These are phyloP conservation scores for Centropyge bicolor DNA, from an alignment of 2,797 vertebrate genomes.

Conservation along the genomic window DNA sequence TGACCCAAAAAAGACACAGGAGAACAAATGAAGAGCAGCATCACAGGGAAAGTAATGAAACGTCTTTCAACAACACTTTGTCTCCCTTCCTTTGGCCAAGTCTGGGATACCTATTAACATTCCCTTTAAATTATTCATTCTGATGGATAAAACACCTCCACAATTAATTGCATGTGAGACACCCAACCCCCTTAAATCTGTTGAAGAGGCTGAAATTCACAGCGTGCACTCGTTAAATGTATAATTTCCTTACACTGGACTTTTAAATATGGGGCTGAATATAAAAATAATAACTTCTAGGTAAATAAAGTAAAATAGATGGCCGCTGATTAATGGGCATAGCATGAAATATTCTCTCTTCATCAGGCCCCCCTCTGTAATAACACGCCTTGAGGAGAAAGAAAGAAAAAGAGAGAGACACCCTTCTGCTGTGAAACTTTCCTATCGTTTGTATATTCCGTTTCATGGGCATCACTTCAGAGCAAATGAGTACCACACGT, in stretches of 20 bases:
- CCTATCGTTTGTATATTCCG: slow-evolving; percentile 78
- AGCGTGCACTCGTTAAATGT: slow-evolving; percentile 66
- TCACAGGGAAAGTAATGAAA: slow-evolving; percentile 84
- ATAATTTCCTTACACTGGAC: slow-evolving; percentile 62
- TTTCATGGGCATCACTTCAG: slow-evolving; percentile 85
- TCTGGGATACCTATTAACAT: slow-evolving; percentile 87
- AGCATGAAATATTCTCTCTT: slow-evolving; percentile 63
- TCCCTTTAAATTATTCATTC: slow-evolving; percentile 89
- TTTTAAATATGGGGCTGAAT: slow-evolving; percentile 61
- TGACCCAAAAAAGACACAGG: slow-evolving; percentile 69
- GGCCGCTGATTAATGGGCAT: slow-evolving; percentile 53
- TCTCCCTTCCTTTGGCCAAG: slow-evolving; percentile 82
- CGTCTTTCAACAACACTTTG: slow-evolving; percentile 84
- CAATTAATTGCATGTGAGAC: slow-evolving; percentile 87
- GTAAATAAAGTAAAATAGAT: slow-evolving; percentile 66
- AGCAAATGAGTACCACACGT: slow-evolving; percentile 72
- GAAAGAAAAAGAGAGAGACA: slow-evolving; percentile 51
- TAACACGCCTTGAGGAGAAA: slow-evolving; percentile 60
- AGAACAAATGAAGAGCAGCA: slow-evolving; percentile 78
- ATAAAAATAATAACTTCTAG: slow-evolving; percentile 65
- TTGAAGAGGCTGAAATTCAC: slow-evolving; percentile 73
- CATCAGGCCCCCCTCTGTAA: slow-evolving; percentile 48
- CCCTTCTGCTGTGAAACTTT: slow-evolving; percentile 76
- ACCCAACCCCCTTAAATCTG: slow-evolving; percentile 77
- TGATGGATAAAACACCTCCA: slow-evolving; percentile 90